Conservation (phyloP, 1,140 invertebrate genomes). For the Mamestra configurata region DNA sequence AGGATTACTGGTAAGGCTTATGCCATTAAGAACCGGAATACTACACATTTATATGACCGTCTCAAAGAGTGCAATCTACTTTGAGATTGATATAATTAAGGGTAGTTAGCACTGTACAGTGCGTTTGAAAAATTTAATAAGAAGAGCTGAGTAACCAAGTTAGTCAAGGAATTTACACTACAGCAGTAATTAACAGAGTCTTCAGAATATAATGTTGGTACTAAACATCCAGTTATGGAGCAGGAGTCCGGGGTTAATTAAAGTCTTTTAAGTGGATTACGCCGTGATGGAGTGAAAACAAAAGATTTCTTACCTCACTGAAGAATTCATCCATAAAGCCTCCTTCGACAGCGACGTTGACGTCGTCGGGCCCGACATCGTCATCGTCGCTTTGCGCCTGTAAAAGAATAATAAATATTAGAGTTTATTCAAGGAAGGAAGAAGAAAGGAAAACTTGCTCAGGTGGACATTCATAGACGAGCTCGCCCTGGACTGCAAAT, state of each 20-base stretch:
- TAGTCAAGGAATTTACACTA: slow-evolving; percentile 15
- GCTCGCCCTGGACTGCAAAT: no score
- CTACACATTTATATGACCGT: not conserved
- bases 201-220: slow-evolving; percentile 34
- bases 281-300: slow-evolving; percentile 9
- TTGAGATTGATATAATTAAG: no score
- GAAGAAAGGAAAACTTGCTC: no score
- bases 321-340: slow-evolving; percentile 99
- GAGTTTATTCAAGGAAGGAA: no score
- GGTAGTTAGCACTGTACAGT: no score
- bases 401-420: slow-evolving; percentile 58
- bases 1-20: not conserved
- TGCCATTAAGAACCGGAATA: slow-evolving; percentile 8
- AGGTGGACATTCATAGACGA: no score
- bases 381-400: slow-evolving; percentile 98
- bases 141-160: slow-evolving; percentile 32
- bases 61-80: no score
- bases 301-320: slow-evolving; percentile 93
- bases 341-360: slow-evolving; percentile 96
- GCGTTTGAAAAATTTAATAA: slow-evolving; percentile 11
- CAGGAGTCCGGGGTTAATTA: slow-evolving; percentile 34
- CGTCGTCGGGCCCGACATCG: slow-evolving; percentile 96
- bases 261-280: slow-evolving; percentile 33
- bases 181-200: slow-evolving; percentile 40
- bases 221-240: slow-evolving; percentile 26